Conservation (phyloP, 2,888 invertebrate species). For the Sussaba pulchella region DNA sequence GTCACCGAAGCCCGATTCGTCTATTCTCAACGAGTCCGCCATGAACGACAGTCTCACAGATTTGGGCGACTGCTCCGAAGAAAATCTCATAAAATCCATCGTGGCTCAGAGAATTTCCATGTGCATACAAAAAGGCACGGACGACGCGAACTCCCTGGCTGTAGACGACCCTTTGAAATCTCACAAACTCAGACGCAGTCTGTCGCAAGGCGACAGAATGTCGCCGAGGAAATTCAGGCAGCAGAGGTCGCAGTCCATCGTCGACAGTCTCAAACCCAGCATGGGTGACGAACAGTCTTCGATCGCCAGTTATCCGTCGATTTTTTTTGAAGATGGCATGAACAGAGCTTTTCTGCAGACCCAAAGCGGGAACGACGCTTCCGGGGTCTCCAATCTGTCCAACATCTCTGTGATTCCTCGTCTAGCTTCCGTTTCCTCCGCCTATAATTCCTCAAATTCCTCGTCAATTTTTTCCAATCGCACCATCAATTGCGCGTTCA, state of each 20-base stretch:
- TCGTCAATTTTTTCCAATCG: slow-evolving; percentile 69
- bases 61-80: slow-evolving; percentile 58
- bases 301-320: slow-evolving; percentile 45
- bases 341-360: slow-evolving; percentile 69
- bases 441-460: slow-evolving; percentile 44
- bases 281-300: slow-evolving; percentile 25
- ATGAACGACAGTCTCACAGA: slow-evolving; percentile 77
- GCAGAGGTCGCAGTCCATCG: slow-evolving; percentile 67
- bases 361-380: slow-evolving; percentile 63
- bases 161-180: slow-evolving; percentile 20
- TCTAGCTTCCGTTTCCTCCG: slow-evolving; percentile 68
- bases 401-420: slow-evolving; percentile 75
- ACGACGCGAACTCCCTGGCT: slow-evolving; percentile 29
- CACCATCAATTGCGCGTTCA: slow-evolving; percentile 76
- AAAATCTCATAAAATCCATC: slow-evolving; percentile 52
- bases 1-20: slow-evolving; percentile 53
- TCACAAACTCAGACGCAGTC: slow-evolving; percentile 63
- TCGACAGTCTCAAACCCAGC: slow-evolving; percentile 49
- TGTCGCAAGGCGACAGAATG: slow-evolving; percentile 72
- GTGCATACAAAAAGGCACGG: slow-evolving; percentile 47
- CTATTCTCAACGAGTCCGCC: slow-evolving; percentile 78
- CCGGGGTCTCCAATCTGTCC: slow-evolving; percentile 73
- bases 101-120: slow-evolving; percentile 55
- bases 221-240: slow-evolving; percentile 60
- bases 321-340: slow-evolving; percentile 70